Evolutionary conservation across 2,113 vertebrate genomes (phyloP), one percentile per base, ranked within the genome.

Genomic region (Ardeotis arabs): DNA sequence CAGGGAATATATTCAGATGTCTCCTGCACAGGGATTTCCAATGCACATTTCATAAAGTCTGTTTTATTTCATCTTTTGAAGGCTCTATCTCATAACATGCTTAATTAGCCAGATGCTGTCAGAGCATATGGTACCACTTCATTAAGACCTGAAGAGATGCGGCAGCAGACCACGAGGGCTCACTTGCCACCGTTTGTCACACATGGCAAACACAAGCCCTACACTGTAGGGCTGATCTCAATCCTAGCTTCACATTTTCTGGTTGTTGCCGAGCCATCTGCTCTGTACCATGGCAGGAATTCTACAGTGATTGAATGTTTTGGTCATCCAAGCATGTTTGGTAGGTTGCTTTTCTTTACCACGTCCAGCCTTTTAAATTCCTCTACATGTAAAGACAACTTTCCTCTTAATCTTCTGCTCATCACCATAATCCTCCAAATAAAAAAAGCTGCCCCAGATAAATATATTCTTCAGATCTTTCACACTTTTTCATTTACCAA

Each of bases 381-480:
- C 49, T 94, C 87, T 95, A 16, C 67, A 50, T 35, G 47, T 53
- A 92, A 94, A 77, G 80, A 76, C 0, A 2, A 82, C 64, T 94
- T 96, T 70, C 53, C 12, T 84, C 50, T 95, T 96, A 83, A 90
- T 95, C 91, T 90, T 79, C 72, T 2, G 12, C 84, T 77, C 74
- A 60, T 87, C 84, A 85, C 77, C 19, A 7, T 89, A 94, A 95
- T 90, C 87, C 80, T 83, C 39, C 63, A 92, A 93, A 92, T 90
- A 89, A 95, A 96, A 92, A 95, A 87, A 80, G 45, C 81, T 93
- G 63, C 41, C 68, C 63, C 37, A 84, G 58, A 95, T 91, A 86
- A 96, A 93, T 84, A 49, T 47, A 82, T 85, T 96, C 88, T 81
- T 97, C 66, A 91, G 87, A 93, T 94, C 84, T 92, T 91, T 88